Conservation (phyloP, 2,113 vertebrate genomes). For the Xenus cinereus region DNA sequence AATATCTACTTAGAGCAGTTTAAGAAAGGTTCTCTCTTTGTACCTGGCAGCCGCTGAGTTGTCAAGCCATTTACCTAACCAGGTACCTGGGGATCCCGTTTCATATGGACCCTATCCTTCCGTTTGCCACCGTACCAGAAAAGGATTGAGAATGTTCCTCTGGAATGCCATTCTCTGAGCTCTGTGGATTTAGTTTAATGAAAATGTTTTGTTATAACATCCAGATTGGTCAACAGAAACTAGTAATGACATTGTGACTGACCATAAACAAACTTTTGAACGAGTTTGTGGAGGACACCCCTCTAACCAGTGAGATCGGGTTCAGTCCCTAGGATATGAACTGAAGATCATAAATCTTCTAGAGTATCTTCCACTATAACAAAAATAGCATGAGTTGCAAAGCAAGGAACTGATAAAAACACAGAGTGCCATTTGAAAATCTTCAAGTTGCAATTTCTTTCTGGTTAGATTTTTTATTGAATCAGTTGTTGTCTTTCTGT, state of each 20-base stretch:
- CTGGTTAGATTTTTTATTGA: conserved; percentile 31
- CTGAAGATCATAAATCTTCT: background rate
- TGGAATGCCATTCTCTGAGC: background rate
- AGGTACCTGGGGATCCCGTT: background rate
- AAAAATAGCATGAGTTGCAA: background rate
- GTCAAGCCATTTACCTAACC: background rate
- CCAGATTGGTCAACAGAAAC: background rate
- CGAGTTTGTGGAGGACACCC: background rate
- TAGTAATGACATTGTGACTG: background rate
- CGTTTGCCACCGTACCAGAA: background rate
- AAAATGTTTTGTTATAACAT: background rate
- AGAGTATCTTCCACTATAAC: background rate
- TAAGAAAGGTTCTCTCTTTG: background rate
- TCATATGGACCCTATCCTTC: background rate
- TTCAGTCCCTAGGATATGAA: background rate
- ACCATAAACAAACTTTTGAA: background rate
- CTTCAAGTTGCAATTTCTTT: background rate
- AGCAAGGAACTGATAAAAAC: background rate
- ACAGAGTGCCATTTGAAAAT: background rate
- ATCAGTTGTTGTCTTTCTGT: conserved; percentile 8
- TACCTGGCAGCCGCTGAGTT: background rate
- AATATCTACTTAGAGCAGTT: background rate
- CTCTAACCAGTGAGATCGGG: background rate
- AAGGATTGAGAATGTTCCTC: background rate
- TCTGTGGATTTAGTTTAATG: background rate